These are phyloP conservation scores for Drosophila antonietae DNA, from an alignment of 2,888 invertebrate genomes.

Conservation along the genomic window DNA sequence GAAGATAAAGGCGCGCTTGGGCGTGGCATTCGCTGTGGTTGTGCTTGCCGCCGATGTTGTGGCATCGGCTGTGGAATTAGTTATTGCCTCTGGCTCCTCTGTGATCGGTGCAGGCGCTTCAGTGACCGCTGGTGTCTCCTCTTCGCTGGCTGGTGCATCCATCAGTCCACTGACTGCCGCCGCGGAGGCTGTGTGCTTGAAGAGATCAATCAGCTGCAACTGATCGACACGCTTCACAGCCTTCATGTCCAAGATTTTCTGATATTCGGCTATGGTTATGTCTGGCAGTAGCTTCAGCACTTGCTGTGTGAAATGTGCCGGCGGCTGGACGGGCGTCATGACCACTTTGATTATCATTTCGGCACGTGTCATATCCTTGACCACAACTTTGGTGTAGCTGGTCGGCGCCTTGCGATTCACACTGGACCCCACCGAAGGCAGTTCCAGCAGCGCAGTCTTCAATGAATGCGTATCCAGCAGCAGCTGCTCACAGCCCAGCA, in stretches of 20 bases:
- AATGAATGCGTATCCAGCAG: conserved; percentile 97
- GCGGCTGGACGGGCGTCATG: conserved; percentile 94
- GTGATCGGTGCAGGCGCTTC: conserved; percentile 6
- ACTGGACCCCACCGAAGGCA: conserved; percentile 96
- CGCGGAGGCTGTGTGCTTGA: conserved; percentile 85
- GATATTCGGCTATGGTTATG: conserved; percentile 94
- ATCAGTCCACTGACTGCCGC: conserved; percentile 71
- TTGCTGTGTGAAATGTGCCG: conserved; percentile 93
- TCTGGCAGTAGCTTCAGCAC: conserved; percentile 96
- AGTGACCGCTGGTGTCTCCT: conserved; percentile 36
- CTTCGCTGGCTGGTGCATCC: conserved; percentile 40
- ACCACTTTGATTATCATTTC: conserved; percentile 99
- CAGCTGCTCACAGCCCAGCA: conserved; percentile 96
- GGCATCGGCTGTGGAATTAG: conserved; percentile 31
- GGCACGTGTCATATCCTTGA: conserved; percentile 96
- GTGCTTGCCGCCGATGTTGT: conserved; percentile 37
- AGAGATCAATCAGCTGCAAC: conserved; percentile 86
- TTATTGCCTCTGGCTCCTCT: conserved; percentile 37
- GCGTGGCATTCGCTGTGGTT: conserved; percentile 66
- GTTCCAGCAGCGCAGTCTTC: conserved; percentile 95
- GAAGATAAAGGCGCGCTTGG: conserved; percentile 82
- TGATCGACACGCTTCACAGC: conserved; percentile 88
- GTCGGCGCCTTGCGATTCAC: conserved; percentile 95
- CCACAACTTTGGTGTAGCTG: conserved; percentile 91
- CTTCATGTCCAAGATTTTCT: conserved; percentile 98